Evolutionary conservation across 2,888 invertebrate species (phyloP), one percentile per base, ranked within the genome.

Genomic region (Nycteola revayana): DNA sequence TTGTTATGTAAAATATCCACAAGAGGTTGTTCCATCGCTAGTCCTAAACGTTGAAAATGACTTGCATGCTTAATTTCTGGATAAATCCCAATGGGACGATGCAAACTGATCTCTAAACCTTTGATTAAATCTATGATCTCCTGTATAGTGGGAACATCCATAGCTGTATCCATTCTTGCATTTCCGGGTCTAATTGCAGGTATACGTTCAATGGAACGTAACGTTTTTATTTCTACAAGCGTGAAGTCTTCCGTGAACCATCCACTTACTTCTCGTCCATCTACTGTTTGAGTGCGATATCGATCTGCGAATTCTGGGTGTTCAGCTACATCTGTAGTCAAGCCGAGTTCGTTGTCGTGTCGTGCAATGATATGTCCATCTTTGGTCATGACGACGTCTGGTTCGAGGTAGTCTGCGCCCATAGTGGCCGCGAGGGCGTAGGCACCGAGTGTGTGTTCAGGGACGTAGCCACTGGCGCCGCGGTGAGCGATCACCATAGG

Each of bases 191-290:
- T 66, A 5, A 67, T 65, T 1, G 35, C 42, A 0, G 85, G 83
- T 10, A 88, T 82, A 7, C 84, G 75, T 65, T 88, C 87, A 14
- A 76, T 69, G 1, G 80, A 70, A 17, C 75, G 71, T 18, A 88
- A 52, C 0, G 74, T 73, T 60, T 88, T 88, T 2, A 88, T 60
- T 59, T 88, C 87, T 2, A 61, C 75, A 1, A 88, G 63, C 7
- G 85, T 85, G 36, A 87, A 88, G 42, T 88, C 86, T 72, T 87
- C 87, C 1, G 76, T 75, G 42, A 86, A 88, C 86, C 86, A 88
- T 5, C 80, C 86, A 18, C 51, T 72, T 2, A 76, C 26, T 46
- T 55, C 43, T 0, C 23, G 41, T 7, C 82, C 80, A 40, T 86
- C 85, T 1, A 87, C 63, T 1, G 34, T 51, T 62, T 85, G 77